Base-by-base conservation (phyloP, 2,888 invertebrate genomes). In the Liopterus haemorrhoidalis region DNA sequence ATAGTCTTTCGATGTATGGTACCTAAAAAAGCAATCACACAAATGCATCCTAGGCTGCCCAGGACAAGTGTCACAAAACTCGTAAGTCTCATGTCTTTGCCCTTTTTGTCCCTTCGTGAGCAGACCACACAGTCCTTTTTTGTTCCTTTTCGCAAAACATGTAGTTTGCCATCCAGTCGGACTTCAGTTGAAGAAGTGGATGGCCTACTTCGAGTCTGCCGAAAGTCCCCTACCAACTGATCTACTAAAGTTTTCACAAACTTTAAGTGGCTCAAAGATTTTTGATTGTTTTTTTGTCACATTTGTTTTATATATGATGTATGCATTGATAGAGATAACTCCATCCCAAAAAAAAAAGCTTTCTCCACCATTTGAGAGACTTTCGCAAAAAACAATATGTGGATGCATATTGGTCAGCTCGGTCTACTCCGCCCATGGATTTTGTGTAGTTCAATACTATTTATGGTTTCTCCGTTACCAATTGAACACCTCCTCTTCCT, bases 321-420 rank as follows among this genome's bases (percentile, higher is more conserved):
- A 57, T 5, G 51, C 46, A 36, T 57, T 57, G 0, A 52, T 50
- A 1, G 41, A n/a, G n/a, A n/a, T n/a, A n/a, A n/a, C n/a, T n/a
- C n/a, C n/a, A n/a, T n/a, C 53, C 55, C 50, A 52, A 51, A 46
- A 57, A 57, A 49, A 57, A 57, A 25, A 57, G 40, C 30, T 57
- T 59, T 19, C 53, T 41, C 55, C 57, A 54, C 56, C 55, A 58
- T 49, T 59, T 58, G 2, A 57, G 44, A 8, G 52, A 44, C 52
- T 57, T 57, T 18, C 49, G 28, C 6, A 58, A 21, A 48, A 57
- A 59, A 40, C 50, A 52, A 47, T 57, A 58, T 11, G 52, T 48
- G 1, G 53, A 49, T 18, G 50, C 47, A 41, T 54, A 57, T 19
- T 55, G 55, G 42, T 57, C 54, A 2, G 56, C 54, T 16, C 33